A percentile compares a stretch with the other conserved stretches of the same genome.
phyloP scores from a whole-genome alignment of 2,888 invertebrate species.

The Chalcosyrphus nemorum region DNA sequence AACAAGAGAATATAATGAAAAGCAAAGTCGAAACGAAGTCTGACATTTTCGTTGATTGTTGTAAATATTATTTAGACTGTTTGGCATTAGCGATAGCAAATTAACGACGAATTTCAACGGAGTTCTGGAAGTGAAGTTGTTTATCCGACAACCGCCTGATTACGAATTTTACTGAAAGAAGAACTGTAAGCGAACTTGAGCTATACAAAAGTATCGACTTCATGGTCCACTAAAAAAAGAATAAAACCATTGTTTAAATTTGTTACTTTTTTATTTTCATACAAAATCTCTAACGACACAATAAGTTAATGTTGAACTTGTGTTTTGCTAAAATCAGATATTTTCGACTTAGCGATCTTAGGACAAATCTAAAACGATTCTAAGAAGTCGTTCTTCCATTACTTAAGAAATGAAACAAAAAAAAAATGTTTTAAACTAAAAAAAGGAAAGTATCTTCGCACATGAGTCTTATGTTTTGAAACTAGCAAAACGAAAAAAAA shows the following conservation, averaged over 20 bases:
- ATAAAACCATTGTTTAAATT: background rate
- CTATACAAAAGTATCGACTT: too few species aligned
- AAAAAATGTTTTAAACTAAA: conserved; percentile 33
- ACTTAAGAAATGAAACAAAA: conserved; percentile 32
- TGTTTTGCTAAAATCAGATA: conserved; percentile 47
- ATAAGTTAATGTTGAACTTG: conserved; percentile 30
- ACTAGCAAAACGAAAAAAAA: conserved; percentile 31
- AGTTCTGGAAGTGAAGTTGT: too few species aligned
- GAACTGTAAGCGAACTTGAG: too few species aligned
- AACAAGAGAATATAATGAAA: too few species aligned
- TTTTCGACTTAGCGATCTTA: conserved; percentile 53
- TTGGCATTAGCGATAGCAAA: too few species aligned
- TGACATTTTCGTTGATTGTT: too few species aligned
- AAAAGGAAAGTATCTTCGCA: conserved; percentile 27
- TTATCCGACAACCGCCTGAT: too few species aligned
- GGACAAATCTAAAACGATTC: conserved; percentile 80
- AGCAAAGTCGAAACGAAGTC: too few species aligned
- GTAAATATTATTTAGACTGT: too few species aligned
- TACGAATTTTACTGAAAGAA: too few species aligned
- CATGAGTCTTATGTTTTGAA: conserved; percentile 51
- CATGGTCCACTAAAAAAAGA: background rate
- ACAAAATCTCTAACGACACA: conserved; percentile 59
- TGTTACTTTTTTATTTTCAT: conserved; percentile 55
- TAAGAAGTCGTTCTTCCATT: conserved; percentile 51
- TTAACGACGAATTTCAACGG: too few species aligned